Base-by-base conservation (phyloP, 1,140 invertebrate genomes). In the Bombus balteatus region DNA sequence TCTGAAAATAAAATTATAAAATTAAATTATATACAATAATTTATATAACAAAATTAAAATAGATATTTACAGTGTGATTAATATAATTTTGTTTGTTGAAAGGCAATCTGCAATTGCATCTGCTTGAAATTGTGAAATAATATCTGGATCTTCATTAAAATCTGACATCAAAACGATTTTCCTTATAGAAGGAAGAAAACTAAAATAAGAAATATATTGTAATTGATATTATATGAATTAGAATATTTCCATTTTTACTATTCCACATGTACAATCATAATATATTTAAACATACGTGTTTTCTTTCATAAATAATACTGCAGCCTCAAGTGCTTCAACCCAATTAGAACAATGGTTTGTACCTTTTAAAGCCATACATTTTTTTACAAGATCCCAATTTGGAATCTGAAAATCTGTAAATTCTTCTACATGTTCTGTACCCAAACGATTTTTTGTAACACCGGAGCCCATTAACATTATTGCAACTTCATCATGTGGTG, bases 401-500 rank as follows among this genome's bases (percentile, higher is more conserved):
- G 89, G 88, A 57, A 92, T n/a, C 74, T 86, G 68, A 62, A 92
- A 81, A 43, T 39, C 57, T 79, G 76, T 68, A 13, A 84, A 37
- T 39, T 85, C 75, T 37, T 53, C 68, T n/a, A 88, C 18, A 47
- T 88, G 65, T 3, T 66, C 78, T 71, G 25, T 53, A 37, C 59
- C 12, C 28, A 53, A 53, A 53, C 47, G 18, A 53, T 53, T 53
- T 22, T 53, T 53, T 22, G 47, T 53, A 53, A 53, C 47, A 22
- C 1, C 18, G 1, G 47, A 53, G 6, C 47, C 47, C 47, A 53
- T 53, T 53, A 53, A 53, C 47, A 53, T 86, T 53, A 93, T 85
- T 25, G 90, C 92, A 78, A 53, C 18, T 84, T 93, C 92, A 88
- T 93, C 92, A 32, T 92, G 90, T 9, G 88, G 90, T 43, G 86